Conservation (phyloP, 2,113 vertebrate species). For the Barbus barbus region DNA sequence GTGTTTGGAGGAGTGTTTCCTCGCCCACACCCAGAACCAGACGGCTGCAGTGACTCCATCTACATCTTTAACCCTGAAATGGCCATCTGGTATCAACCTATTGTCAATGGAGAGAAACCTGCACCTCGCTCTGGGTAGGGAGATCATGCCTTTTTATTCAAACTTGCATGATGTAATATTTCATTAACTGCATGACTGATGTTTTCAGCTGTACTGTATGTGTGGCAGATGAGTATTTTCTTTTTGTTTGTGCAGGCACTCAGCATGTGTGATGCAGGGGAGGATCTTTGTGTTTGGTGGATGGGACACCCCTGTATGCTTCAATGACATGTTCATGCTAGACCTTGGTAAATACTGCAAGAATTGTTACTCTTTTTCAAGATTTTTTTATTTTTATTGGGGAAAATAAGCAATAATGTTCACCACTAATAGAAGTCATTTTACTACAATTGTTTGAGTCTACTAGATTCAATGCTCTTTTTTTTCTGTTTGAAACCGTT, state of each 20-base stretch:
- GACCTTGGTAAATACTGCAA: conserved; percentile 74
- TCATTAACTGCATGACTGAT: background rate
- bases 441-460: background rate
- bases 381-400: no score
- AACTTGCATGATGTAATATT: background rate
- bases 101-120: conserved; percentile 76
- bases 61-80: conserved; percentile 82
- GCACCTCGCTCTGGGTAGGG: conserved; percentile 79
- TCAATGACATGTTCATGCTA: conserved; percentile 78
- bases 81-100: conserved; percentile 84
- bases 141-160: background rate
- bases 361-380: background rate
- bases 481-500: background rate
- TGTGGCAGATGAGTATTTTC: background rate
- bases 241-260: conserved; percentile 64
- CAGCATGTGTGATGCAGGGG: conserved; percentile 74
- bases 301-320: conserved; percentile 77
- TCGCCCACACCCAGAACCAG: conserved; percentile 69
- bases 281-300: conserved; percentile 75
- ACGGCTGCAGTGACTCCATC: conserved; percentile 79
- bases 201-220: background rate
- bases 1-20: conserved; percentile 80
- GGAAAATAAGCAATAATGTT: background rate
- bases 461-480: background rate
- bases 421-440: background rate